Percentiles rank a stretch among this genome's conserved stretches.
Conservation (phyloP, 2,888 invertebrate genomes). For the Cerceris rybyensis region DNA sequence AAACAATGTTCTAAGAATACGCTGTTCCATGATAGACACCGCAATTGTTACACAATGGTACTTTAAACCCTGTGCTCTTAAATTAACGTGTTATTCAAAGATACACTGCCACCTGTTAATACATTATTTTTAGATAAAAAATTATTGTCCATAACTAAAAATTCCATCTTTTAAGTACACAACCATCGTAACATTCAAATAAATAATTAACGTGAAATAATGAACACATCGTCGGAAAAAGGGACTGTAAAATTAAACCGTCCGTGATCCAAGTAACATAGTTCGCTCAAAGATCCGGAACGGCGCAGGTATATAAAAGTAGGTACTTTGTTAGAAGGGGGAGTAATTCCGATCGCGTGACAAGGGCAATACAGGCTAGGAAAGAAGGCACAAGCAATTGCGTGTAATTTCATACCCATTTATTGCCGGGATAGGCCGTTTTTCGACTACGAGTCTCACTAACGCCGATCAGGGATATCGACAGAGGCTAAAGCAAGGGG, state of each 20-base stretch:
- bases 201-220: background rate
- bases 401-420: constrained; percentile 71
- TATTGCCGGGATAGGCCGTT: constrained; percentile 63
- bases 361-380: constrained; percentile 65
- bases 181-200: background rate
- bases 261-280: constrained; percentile 41
- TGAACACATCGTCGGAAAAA: constrained; percentile 32
- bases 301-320: constrained; percentile 64
- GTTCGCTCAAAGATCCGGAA: constrained; percentile 46
- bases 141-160: no score
- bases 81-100: no score
- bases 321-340: constrained; percentile 62
- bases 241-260: constrained; percentile 57
- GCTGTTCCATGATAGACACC: no score
- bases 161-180: no score
- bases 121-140: no score
- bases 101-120: no score
- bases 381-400: constrained; percentile 62
- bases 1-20: no score
- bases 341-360: constrained; percentile 79
- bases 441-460: constrained; percentile 60
- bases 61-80: no score
- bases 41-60: no score
- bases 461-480: constrained; percentile 37
- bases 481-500: constrained; percentile 27